These are phyloP conservation scores for Ophion obscuratus DNA, from an alignment of 2,888 invertebrate species.

Conservation along the genomic window DNA sequence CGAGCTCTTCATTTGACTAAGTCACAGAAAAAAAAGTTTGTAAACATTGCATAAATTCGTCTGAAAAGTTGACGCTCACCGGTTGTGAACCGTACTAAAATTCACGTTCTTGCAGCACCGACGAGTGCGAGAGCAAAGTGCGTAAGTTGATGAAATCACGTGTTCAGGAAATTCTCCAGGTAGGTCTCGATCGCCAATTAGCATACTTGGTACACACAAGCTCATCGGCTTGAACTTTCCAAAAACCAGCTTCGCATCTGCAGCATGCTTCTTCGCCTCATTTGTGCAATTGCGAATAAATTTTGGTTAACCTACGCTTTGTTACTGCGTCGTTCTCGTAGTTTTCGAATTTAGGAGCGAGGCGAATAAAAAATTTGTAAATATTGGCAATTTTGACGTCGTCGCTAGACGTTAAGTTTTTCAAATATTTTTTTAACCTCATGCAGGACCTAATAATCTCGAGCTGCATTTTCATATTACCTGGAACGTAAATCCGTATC, in stretches of 20 bases:
- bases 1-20: no score
- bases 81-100: neutral
- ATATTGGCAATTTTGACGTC: no score
- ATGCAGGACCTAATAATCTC: no score
- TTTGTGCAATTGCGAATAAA: conserved; percentile 53
- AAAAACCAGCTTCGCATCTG: neutral
- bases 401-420: no score
- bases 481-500: no score
- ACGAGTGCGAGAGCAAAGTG: conserved; percentile 5
- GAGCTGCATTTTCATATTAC: no score
- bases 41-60: neutral
- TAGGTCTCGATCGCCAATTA: conserved; percentile 41
- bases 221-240: neutral
- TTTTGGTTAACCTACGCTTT: conserved; percentile 11
- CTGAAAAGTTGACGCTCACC: neutral
- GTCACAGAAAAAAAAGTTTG: no score
- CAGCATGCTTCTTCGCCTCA: conserved; percentile 4
- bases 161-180: conserved; percentile 52
- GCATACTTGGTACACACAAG: conserved; percentile 23
- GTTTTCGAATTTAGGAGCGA: neutral
- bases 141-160: conserved; percentile 31
- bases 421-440: no score
- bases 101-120: neutral
- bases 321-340: conserved; percentile 2
- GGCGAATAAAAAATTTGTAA: no score